Percentiles rank a stretch among this genome's conserved stretches.
These are phyloP conservation scores for Stichodactyla mertensii DNA, from an alignment of 64 coral and sea anemone genomes.

Conservation along the genomic window DNA sequence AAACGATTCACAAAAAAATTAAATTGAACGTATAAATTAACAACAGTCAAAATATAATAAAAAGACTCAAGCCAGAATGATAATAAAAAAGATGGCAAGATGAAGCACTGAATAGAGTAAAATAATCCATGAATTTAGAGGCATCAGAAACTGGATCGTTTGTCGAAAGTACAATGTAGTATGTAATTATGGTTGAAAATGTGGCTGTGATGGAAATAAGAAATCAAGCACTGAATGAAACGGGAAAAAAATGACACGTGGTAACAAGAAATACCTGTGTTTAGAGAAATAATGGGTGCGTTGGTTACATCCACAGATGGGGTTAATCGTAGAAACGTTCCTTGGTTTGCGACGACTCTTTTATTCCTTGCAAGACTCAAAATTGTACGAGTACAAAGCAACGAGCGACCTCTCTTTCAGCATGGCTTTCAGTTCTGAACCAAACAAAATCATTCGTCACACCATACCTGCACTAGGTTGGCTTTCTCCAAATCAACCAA, in stretches of 20 bases:
- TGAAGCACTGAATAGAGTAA: no score
- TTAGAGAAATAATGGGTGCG: background rate
- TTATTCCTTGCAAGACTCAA: background rate
- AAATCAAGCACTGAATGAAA: no score
- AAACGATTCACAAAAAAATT: background rate
- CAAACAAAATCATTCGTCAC: background rate
- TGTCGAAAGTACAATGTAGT: no score
- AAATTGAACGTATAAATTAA: background rate
- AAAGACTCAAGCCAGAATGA: background rate
- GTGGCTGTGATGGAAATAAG: no score
- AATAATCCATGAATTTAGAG: no score
- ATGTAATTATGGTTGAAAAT: no score
- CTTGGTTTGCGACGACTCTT: background rate
- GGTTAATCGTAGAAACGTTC: background rate
- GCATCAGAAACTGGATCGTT: no score
- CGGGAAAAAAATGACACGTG: background rate
- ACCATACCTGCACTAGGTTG: background rate
- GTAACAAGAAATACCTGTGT: background rate
- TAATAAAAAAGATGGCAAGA: background rate
- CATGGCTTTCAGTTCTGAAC: background rate
- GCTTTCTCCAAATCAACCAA: background rate
- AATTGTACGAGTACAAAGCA: background rate
- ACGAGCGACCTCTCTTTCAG: background rate
- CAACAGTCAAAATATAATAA: background rate
- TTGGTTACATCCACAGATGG: background rate